phyloP scores from a whole-genome alignment of 1,140 invertebrate genomes.

The Ips nitidus region DNA sequence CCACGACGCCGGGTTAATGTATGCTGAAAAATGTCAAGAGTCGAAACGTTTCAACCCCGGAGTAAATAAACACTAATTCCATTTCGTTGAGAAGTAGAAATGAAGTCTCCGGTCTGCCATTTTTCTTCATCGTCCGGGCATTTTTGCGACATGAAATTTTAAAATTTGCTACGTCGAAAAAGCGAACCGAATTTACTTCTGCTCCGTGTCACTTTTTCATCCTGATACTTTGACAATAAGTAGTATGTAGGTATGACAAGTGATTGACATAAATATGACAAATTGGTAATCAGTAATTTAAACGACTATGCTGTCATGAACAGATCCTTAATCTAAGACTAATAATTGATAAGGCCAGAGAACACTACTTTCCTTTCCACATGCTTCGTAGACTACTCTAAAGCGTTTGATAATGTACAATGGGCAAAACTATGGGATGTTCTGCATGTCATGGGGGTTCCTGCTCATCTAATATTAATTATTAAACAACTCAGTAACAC shows the following conservation, averaged over 20 bases:
- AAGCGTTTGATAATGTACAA: too few species aligned
- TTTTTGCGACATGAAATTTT: slow-evolving; percentile 21
- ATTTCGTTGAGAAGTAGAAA: slow-evolving; percentile 20
- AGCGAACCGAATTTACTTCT: too few species aligned
- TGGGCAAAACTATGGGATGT: neutral
- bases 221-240: too few species aligned
- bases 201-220: too few species aligned
- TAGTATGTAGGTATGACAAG: too few species aligned
- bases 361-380: too few species aligned
- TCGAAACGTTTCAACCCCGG: slow-evolving; percentile 21
- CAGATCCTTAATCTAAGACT: too few species aligned
- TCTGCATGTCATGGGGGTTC: slow-evolving; percentile 3
- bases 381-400: too few species aligned
- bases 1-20: slow-evolving; percentile 28
- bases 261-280: too few species aligned
- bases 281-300: too few species aligned
- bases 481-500: slow-evolving; percentile 4
- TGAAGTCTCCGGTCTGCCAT: slow-evolving; percentile 16
- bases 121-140: slow-evolving; percentile 19
- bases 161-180: neutral
- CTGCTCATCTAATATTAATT: slow-evolving; percentile 3
- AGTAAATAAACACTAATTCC: slow-evolving; percentile 34
- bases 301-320: too few species aligned
- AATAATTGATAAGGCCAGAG: too few species aligned
- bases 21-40: slow-evolving; percentile 30